Conservation (phyloP, 2,888 invertebrate genomes). For the Schizaphis graminum region DNA sequence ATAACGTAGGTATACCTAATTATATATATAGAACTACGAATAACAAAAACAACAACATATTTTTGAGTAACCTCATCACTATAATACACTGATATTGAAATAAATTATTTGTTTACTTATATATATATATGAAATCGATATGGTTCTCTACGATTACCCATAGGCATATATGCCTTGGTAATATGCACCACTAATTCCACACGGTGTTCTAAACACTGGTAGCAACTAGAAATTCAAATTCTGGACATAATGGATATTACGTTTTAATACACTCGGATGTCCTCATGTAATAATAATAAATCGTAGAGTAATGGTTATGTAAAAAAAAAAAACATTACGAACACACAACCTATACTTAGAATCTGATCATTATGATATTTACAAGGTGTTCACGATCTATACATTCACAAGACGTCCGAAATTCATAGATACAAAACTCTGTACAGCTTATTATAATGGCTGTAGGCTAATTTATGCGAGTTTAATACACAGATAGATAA, state of each 20-base stretch:
- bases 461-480: slow-evolving; percentile 15
- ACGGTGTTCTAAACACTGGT: slow-evolving; percentile 17
- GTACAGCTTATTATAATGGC: not conserved
- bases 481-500: not conserved
- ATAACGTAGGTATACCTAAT: not conserved
- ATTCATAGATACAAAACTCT: slow-evolving; percentile 14
- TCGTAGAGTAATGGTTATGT: not conserved
- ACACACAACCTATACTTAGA: slow-evolving; percentile 37
- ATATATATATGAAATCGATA: not conserved
- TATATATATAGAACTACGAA: not conserved
- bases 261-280: not conserved
- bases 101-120: not conserved
- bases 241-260: not conserved
- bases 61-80: not conserved
- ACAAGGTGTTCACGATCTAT: slow-evolving; percentile 2
- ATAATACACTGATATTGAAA: not conserved
- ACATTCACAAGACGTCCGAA: not conserved
- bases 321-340: not conserved
- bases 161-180: not conserved
- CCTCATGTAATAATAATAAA: slow-evolving; percentile 16
- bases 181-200: not conserved
- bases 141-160: not conserved
- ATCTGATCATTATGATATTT: slow-evolving; percentile 25
- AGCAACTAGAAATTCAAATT: not conserved
- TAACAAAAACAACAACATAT: not conserved